Evolutionary conservation across 2,888 invertebrate genomes (phyloP).

Genomic region (Diloba caeruleocephala): DNA sequence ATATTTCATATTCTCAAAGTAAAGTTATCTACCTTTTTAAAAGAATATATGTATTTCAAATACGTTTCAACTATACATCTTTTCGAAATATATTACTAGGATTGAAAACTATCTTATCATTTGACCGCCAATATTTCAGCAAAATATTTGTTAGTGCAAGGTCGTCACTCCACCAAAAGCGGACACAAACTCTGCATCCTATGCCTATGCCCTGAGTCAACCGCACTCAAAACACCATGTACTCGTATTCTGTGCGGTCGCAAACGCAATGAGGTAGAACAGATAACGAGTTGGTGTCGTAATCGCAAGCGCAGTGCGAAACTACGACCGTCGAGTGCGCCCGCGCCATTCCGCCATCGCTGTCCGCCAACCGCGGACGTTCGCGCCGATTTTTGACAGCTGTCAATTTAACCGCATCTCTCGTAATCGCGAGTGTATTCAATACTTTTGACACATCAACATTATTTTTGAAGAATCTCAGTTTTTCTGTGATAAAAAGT

Average conservation of each 20-base stretch:
- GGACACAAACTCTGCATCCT: constrained; percentile 5
- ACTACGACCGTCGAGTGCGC: constrained; percentile 21
- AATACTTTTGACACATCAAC: constrained; percentile 10
- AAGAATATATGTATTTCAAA: too few species aligned
- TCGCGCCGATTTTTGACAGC: constrained; percentile 63
- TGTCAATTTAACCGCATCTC: constrained; percentile 51
- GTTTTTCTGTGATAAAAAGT: constrained; percentile 20
- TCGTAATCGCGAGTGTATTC: constrained; percentile 64
- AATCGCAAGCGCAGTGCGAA: constrained; percentile 42
- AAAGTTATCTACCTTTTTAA: too few species aligned
- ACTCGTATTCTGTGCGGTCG: constrained; percentile 22
- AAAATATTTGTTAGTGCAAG: constrained; percentile 23
- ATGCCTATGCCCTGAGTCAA: constrained; percentile 15
- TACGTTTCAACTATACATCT: too few species aligned
- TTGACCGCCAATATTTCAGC: constrained; percentile 8
- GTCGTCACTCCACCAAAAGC: constrained; percentile 13
- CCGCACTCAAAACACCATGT: constrained; percentile 18
- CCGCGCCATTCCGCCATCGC: constrained; percentile 62
- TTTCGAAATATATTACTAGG: too few species aligned
- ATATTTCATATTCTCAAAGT: too few species aligned
- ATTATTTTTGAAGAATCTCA: constrained; percentile 14
- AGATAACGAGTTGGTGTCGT: constrained; percentile 56
- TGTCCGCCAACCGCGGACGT: constrained; percentile 61
- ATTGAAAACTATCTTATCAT: constrained; percentile 27
- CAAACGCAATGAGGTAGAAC: constrained; percentile 54